These are phyloP conservation scores for Heterodera schachtii DNA, from an alignment of 1,140 invertebrate species.

Conservation along the genomic window DNA sequence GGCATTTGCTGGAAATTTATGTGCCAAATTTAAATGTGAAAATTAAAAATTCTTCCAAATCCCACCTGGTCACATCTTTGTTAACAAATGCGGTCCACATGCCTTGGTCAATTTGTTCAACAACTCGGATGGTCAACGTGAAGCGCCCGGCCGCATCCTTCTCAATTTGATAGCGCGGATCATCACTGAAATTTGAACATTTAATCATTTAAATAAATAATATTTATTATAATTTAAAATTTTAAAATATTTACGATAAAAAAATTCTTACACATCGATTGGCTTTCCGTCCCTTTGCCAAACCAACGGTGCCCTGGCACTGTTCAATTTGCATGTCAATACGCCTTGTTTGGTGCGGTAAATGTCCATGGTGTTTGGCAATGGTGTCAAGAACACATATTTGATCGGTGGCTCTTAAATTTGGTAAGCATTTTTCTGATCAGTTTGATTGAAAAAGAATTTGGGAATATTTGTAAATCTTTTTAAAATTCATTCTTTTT, in stretches of 20 bases:
- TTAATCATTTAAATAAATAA: constrained; percentile 14
- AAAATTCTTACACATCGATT: constrained; percentile 66
- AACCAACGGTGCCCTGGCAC: constrained; percentile 84
- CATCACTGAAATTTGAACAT: constrained; percentile 43
- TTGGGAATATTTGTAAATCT: too few relatives aligned
- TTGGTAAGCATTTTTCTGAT: too few relatives aligned
- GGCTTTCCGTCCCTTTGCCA: constrained; percentile 84
- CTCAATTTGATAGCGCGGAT: constrained; percentile 71
- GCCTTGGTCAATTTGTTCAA: constrained; percentile 68
- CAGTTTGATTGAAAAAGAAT: too few relatives aligned
- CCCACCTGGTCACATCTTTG: too few relatives aligned
- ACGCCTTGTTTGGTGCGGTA: constrained; percentile 83
- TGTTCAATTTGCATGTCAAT: constrained; percentile 90
- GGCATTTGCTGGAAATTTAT: constrained; percentile 7
- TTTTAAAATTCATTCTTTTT: too few relatives aligned
- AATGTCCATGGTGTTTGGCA: constrained; percentile 83
- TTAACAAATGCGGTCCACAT: too few relatives aligned
- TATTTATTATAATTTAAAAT: constrained; percentile 29
- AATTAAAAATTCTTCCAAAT: too few relatives aligned
- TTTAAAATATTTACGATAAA: too few relatives aligned
- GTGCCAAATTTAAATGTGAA: constrained; percentile 42
- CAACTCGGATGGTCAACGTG: constrained; percentile 81
- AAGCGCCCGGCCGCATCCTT: constrained; percentile 90
- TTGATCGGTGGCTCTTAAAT: constrained; percentile 85
- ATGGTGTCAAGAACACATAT: constrained; percentile 85